A percentile compares a stretch with the other conserved stretches of the same genome.
Conservation (phyloP, 92 coral and sea anemone species). For the Parazoanthus atlanticus region DNA sequence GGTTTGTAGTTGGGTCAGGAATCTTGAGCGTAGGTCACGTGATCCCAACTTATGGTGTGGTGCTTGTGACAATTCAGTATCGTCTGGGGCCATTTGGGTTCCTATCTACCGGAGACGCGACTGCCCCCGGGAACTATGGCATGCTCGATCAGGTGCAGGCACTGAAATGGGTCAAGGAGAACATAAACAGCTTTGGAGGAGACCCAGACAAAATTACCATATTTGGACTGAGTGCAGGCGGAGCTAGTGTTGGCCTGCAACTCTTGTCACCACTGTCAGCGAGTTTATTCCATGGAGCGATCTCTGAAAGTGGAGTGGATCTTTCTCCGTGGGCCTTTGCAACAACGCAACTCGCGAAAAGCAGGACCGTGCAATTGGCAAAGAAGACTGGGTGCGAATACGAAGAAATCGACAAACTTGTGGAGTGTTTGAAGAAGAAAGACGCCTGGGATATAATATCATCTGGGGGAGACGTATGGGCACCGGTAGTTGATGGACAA, state of each 20-base stretch:
- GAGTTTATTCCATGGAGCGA: background rate
- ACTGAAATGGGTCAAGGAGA: background rate
- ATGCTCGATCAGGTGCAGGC: background rate
- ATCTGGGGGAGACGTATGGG: no score
- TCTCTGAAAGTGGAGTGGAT: constrained; percentile 11
- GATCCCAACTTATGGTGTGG: background rate
- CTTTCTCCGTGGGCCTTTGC: background rate
- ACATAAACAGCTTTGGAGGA: background rate
- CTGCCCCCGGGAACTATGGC: constrained; percentile 15
- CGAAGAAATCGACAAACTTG: no score
- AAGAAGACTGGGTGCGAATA: no score
- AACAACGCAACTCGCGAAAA: no score
- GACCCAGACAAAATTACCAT: background rate
- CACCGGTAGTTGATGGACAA: no score
- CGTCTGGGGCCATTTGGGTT: constrained; percentile 1
- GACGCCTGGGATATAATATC: no score
- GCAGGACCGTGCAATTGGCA: no score
- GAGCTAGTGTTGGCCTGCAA: background rate
- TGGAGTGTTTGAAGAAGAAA: no score
- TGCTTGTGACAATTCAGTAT: background rate
- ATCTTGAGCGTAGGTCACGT: background rate
- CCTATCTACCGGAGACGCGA: background rate
- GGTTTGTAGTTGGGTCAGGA: background rate
- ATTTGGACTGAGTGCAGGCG: constrained; percentile 31
- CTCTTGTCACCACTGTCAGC: constrained; percentile 7